Percentiles rank a stretch among this genome's conserved stretches.
Conservation (phyloP, 2,113 vertebrate genomes). For the Picathartes gymnocephalus region DNA sequence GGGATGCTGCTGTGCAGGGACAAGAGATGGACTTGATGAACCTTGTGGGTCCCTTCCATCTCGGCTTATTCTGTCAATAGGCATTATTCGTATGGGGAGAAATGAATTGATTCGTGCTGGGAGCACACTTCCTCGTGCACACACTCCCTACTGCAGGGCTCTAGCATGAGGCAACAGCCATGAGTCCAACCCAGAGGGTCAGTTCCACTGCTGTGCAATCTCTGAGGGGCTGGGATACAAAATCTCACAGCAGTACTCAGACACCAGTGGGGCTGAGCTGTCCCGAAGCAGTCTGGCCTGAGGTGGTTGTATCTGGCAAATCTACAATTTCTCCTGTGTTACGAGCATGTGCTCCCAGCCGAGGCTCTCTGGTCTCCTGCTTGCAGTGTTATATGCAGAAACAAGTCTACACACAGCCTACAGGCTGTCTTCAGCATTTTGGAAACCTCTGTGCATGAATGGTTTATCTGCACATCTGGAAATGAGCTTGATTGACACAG, state of each 20-base stretch:
- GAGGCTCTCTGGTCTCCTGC: background rate
- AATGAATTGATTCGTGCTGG: background rate
- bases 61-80: background rate
- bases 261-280: background rate
- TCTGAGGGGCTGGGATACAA: background rate
- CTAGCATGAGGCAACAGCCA: background rate
- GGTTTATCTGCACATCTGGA: background rate
- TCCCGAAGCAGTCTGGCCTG: background rate
- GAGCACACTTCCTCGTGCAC: accelerated
- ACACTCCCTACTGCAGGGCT: background rate
- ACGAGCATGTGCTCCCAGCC: background rate
- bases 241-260: background rate
- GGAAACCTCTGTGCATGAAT: background rate
- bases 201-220: background rate
- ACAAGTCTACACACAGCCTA: background rate
- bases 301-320: background rate
- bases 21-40: background rate
- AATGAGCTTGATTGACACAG: background rate
- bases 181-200: background rate
- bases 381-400: background rate
- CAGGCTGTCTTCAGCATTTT: background rate
- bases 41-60: background rate
- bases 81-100: background rate
- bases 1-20: background rate
- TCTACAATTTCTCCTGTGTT: background rate